Evolutionary conservation across 2,888 invertebrate species (phyloP), one percentile per base, ranked within the genome.

Genomic region (Acanthosepion esculentum): DNA sequence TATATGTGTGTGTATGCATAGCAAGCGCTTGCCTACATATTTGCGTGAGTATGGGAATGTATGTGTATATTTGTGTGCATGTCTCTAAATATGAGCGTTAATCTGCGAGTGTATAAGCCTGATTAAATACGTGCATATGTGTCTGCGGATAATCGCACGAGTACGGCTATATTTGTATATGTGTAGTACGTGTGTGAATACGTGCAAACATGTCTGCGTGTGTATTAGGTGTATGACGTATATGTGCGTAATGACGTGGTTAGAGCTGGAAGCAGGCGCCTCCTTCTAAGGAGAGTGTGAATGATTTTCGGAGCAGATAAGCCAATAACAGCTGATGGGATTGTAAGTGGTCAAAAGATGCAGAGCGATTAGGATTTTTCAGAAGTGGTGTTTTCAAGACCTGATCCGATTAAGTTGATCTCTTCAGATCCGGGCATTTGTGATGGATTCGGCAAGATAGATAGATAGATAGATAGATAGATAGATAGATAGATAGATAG

Each of bases 341-440:
- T 78, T 78, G 78, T 33, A 78, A 33, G 78, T 78, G 78, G 78
- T 33, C 78, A 78, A 78, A 78, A 33, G 78, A 78, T 78, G 78
- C 78, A 12, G 78, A 78, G 78, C 78, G 78, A 33, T 78, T 78
- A 78, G 78, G 78, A 78, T 78, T 78, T 78, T 78, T 78, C 78
- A 78, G 78, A 78, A 78, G 78, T 78, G 78, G 78, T 78, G 78
- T 78, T 78, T 78, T 78, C 78, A 78, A 78, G 78, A 15, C n/a
- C 78, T 78, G 33, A 78, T 78, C 78, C n/a, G 78, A 78, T 78
- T 78, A 78, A 78, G n/a, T 4, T 78, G 78, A 78, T 78, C 78
- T 78, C 33, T 33, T 78, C n/a, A 78, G 78, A 78, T 78, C 29
- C 29, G 78, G 78, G 78, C 78, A n/a, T 78, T 33, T 33, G 4